A percentile compares a stretch with the other conserved stretches of the same genome.
Conservation (phyloP, 2,797 vertebrate species). For the Pogonophryne albipinna region DNA sequence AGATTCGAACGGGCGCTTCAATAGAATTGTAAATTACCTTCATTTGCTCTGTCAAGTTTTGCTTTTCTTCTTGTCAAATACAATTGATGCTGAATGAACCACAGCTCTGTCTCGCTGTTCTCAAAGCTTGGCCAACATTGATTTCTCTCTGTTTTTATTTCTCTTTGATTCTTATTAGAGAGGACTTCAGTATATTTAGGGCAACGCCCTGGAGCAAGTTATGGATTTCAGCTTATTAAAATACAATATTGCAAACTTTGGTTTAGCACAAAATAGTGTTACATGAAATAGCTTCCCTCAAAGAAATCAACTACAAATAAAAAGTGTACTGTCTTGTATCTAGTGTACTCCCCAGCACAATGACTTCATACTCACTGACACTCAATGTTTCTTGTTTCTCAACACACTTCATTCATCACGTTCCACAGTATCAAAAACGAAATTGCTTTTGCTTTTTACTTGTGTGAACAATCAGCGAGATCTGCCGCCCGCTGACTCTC, state of each 20-base stretch:
- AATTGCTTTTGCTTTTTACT: slow-evolving; percentile 67
- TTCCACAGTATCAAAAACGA: slow-evolving; percentile 30
- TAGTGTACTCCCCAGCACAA: not conserved
- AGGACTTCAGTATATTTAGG: not conserved
- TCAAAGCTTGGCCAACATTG: not conserved
- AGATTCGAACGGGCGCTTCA: too few species aligned
- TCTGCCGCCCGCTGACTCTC: slow-evolving; percentile 11
- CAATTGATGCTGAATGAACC: not conserved
- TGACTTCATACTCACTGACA: slow-evolving; percentile 1
- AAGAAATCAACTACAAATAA: not conserved
- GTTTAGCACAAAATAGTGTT: not conserved
- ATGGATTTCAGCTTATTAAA: slow-evolving; percentile 6
- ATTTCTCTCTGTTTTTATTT: not conserved
- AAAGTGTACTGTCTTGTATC: not conserved
- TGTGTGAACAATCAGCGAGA: slow-evolving; percentile 48
- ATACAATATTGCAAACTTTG: not conserved
- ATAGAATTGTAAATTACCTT: not conserved
- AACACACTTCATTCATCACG: slow-evolving; percentile 38
- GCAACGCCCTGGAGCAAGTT: slow-evolving; percentile 9
- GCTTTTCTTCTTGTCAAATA: not conserved
- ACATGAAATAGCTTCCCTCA: not conserved
- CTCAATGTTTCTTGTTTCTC: slow-evolving; percentile 30
- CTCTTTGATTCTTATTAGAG: slow-evolving; percentile 10
- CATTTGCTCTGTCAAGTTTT: not conserved
- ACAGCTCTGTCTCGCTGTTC: not conserved